Evolutionary conservation across 2,113 vertebrate genomes (phyloP).

Genomic region (Cololabis saira): DNA sequence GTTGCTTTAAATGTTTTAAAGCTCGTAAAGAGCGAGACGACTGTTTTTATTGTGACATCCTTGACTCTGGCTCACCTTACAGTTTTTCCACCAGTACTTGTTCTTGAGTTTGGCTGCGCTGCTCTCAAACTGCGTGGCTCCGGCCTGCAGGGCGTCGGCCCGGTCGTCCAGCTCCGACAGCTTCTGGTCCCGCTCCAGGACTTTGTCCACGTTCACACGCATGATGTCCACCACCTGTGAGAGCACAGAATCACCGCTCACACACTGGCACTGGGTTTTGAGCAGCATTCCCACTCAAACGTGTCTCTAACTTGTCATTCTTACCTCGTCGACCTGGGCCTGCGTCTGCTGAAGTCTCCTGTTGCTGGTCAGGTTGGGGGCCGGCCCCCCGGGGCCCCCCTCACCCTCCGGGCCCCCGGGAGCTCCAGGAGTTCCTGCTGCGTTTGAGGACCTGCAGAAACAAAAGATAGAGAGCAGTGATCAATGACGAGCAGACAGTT

Average conservation of each 20-base stretch:
- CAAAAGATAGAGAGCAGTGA: background rate
- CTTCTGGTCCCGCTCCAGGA: conserved; percentile 89
- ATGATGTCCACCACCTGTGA: conserved; percentile 95
- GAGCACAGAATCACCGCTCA: background rate
- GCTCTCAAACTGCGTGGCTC: conserved; percentile 88
- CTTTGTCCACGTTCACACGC: conserved; percentile 92
- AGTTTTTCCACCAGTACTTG: conserved; percentile 98
- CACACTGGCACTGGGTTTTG: too few relatives aligned
- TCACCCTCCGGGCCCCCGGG: conserved; percentile 80
- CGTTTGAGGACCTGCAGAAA: conserved; percentile 71
- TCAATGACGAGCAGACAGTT: background rate
- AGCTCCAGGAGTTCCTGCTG: conserved; percentile 69
- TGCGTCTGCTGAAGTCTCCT: conserved; percentile 82
- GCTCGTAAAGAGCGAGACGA: too few relatives aligned
- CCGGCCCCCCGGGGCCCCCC: conserved; percentile 75
- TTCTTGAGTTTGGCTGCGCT: conserved; percentile 92
- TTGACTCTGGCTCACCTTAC: conserved; percentile 81
- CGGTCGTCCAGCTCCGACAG: conserved; percentile 89
- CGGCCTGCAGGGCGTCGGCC: conserved; percentile 82
- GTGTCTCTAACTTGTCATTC: conserved; percentile 23
- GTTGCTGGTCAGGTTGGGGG: conserved; percentile 81
- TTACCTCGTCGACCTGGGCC: conserved; percentile 90
- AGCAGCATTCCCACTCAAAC: too few relatives aligned
- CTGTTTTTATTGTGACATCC: too few relatives aligned
- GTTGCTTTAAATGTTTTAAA: too few relatives aligned